Percentiles rank a stretch among this genome's conserved stretches.
Conservation (phyloP, 92 coral and sea anemone genomes). For the Actinernus sp. region DNA sequence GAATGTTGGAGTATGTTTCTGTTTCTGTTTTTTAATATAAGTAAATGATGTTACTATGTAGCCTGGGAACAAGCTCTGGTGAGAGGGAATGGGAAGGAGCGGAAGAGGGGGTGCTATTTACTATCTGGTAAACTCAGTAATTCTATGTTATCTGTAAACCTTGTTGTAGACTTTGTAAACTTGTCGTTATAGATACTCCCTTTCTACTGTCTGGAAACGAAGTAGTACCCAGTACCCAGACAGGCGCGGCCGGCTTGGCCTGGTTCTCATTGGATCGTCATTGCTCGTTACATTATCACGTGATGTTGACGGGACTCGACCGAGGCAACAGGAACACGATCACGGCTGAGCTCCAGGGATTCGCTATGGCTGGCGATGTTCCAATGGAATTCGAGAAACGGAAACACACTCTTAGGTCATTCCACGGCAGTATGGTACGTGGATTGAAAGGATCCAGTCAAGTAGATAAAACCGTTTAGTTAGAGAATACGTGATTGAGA, state of each 20-base stretch:
- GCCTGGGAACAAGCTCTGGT: too few species aligned
- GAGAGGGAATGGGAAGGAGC: too few species aligned
- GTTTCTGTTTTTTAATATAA: too few species aligned
- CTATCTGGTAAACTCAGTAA: too few species aligned
- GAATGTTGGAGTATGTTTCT: too few species aligned
- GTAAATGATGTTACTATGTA: too few species aligned
- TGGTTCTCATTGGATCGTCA: conserved; percentile 86
- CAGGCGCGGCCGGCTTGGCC: conserved; percentile 90
- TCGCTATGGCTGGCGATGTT: conserved; percentile 75
- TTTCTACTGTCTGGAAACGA: conserved; percentile 79
- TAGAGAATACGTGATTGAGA: too few species aligned
- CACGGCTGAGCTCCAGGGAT: conserved; percentile 86
- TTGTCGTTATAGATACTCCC: conserved; percentile 74
- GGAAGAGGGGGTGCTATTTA: too few species aligned
- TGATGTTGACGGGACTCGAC: conserved; percentile 66
- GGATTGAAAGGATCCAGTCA: too few species aligned
- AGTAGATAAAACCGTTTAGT: too few species aligned
- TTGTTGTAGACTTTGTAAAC: too few species aligned
- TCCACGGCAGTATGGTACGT: conserved; percentile 73
- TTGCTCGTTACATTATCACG: conserved; percentile 76
- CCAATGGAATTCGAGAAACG: conserved; percentile 64
- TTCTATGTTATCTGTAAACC: too few species aligned
- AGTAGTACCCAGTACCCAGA: conserved; percentile 87
- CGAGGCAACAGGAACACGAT: conserved; percentile 63
- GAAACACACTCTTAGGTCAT: conserved; percentile 56